Base-by-base conservation (phyloP, 1,140 invertebrate species). In the Helicoverpa zea region DNA sequence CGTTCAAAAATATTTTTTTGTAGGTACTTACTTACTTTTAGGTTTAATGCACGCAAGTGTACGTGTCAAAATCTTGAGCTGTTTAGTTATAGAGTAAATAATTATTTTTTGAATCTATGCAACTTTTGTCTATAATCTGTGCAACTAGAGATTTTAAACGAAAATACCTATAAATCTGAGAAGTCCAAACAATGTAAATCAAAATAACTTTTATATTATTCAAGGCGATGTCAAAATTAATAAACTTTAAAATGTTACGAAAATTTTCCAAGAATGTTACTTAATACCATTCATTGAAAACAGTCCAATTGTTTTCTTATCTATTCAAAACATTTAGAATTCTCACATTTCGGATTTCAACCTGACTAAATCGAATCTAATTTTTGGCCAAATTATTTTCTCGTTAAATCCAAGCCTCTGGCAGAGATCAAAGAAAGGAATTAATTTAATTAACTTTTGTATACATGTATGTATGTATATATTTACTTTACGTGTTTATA, bases 381-480 rank as follows among this genome's bases (percentile, higher is more conserved):
- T 79, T 77, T 82, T 61, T 59, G 78, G 73, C 14, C 66, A 78
- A 83, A 80, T 83, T 80, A 83, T 77, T 83, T 77, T 80, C 81
- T 80, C 81, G 66, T 83, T 80, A 80, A 70, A 49, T 77, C 68
- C 64, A 79, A 68, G 76, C 75, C 59, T 30, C 61, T 29, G 47
- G 75, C 72, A 43, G 47, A 83, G 70, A 83, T 83, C 79, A 83
- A 83, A 83, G 79, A 54, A 80, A 29, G 49, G 76, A 79, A 79
- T 81, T 83, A 79, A 81, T 79, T 81, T 70, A 81, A 83, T 83
- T 83, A 83, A 79, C 82, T 81, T 81, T 68, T 74, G 74, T 79
- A n/a, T n/a, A n/a, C n/a, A n/a, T n/a, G n/a, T n/a, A n/a, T n/a
- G n/a, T n/a, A n/a, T n/a, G n/a, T n/a, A 18, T 83, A 49, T 75